Base-by-base conservation (phyloP, 92 coral and sea anemone species). In the Diadumene lineata region DNA sequence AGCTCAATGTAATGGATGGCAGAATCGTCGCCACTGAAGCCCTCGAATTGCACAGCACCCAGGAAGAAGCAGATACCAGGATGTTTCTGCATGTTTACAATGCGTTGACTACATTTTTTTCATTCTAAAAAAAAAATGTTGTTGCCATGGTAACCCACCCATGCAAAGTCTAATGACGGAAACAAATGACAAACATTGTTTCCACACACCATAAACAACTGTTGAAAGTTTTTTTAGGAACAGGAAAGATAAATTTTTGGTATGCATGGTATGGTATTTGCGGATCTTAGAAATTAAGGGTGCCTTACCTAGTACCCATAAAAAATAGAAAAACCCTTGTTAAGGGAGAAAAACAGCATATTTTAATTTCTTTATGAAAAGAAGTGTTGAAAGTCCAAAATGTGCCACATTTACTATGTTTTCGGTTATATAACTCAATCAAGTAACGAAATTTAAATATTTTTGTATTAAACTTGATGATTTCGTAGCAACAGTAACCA, bases 61-160 rank as follows among this genome's bases (percentile, higher is more conserved):
- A 72, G 72, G 85, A 82, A 79, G 88, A 87, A 74, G 85, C 87
- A 46, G 92, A 76, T 77, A 86, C 91, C 25, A 66, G 78, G 70
- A 77, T 86, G 84, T 64, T 86, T 61, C 76, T 84, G 53, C 85
- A 79, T 69, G 85, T 80, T 75, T 53, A 4, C n/a, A 61, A 69
- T 69, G 62, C 75, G 17, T 50, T 62, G 27, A 69, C 27, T 31
- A 31, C 13, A 13, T 38, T 38, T 6, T 38, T 38, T 6, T 38
- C 6, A 38, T 38, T 38, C 48, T 13, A 38, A 4, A 38, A 6
- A 38, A 53, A 23, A 16, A 53, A 16, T 9, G 58, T 21, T 15
- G 58, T 53, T 53, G 18, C 58, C 58, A 53, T 53, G 58, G 58
- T 53, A 53, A 53, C 58, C 48, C 6, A 38, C 13, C 13, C 7